phyloP scores from a whole-genome alignment of 2,888 invertebrate species.

The Morpho helenor region DNA sequence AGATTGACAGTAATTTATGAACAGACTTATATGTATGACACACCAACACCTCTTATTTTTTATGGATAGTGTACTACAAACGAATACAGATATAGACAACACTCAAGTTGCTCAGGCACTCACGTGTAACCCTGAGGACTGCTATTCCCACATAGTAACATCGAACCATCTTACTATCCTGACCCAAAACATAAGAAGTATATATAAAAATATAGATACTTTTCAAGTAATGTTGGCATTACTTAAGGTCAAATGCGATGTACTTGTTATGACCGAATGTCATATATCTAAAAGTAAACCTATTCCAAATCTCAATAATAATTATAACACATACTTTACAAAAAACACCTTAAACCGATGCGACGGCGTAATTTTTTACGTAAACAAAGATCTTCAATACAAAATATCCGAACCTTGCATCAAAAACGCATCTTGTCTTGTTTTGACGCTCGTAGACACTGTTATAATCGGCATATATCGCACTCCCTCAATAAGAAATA shows the following conservation, averaged over 20 bases:
- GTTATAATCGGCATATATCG: not conserved
- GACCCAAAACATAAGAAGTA: constrained; percentile 5
- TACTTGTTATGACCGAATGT: not conserved
- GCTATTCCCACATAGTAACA: not conserved
- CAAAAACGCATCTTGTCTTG: too few relatives aligned
- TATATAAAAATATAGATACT: not conserved
- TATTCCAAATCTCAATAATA: too few relatives aligned
- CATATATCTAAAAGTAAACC: constrained; percentile 1
- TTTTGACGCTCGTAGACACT: not conserved
- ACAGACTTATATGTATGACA: not conserved
- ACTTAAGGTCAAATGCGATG: not conserved
- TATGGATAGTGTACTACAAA: constrained; percentile 18
- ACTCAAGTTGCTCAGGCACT: constrained; percentile 35
- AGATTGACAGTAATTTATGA: not conserved
- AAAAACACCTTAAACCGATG: too few relatives aligned
- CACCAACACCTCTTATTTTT: not conserved
- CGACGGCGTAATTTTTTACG: too few relatives aligned
- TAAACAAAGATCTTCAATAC: too few relatives aligned
- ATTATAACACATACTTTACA: too few relatives aligned
- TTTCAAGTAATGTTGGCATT: not conserved
- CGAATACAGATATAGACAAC: constrained; percentile 17
- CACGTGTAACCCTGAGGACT: constrained; percentile 28
- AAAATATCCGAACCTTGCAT: too few relatives aligned
- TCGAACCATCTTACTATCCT: constrained; percentile 2
- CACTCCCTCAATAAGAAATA: not conserved